Percentiles rank a stretch among this genome's conserved stretches.
phyloP scores from a whole-genome alignment of 2,888 invertebrate genomes.

The Lobophora halterata region DNA sequence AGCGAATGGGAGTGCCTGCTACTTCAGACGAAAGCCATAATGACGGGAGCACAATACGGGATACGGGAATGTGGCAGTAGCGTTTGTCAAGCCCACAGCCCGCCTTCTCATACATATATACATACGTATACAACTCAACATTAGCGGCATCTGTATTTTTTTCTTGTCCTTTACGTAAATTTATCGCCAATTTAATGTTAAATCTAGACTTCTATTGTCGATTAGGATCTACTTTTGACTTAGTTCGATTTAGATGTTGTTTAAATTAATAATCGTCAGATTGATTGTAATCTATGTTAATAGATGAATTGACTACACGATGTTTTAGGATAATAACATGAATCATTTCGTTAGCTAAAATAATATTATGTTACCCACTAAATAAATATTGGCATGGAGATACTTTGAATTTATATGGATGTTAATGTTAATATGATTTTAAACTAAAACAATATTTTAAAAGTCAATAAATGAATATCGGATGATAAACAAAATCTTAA shows the following conservation, averaged over 20 bases:
- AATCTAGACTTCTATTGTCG: not conserved
- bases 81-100: constrained; percentile 54
- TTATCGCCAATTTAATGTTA: constrained; percentile 1
- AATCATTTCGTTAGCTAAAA: no score
- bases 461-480: constrained; percentile 54
- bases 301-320: constrained; percentile 9
- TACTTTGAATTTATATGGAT: no score
- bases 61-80: constrained; percentile 60
- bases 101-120: constrained; percentile 76
- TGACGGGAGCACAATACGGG: constrained; percentile 64
- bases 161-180: constrained; percentile 11
- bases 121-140: constrained; percentile 65
- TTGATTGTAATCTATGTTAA: constrained; percentile 22
- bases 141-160: constrained; percentile 13
- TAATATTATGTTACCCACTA: no score
- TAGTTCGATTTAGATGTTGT: constrained; percentile 6
- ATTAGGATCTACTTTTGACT: constrained; percentile 5
- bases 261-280: constrained; percentile 3
- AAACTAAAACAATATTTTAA: no score
- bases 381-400: no score
- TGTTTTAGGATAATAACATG: no score
- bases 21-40: constrained; percentile 63
- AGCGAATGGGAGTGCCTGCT: constrained; percentile 64
- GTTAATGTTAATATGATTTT: no score
- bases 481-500: constrained; percentile 50